Evolutionary conservation across 2,888 invertebrate species (phyloP), one percentile per base, ranked within the genome.

Genomic region (Caradrina kadenii): DNA sequence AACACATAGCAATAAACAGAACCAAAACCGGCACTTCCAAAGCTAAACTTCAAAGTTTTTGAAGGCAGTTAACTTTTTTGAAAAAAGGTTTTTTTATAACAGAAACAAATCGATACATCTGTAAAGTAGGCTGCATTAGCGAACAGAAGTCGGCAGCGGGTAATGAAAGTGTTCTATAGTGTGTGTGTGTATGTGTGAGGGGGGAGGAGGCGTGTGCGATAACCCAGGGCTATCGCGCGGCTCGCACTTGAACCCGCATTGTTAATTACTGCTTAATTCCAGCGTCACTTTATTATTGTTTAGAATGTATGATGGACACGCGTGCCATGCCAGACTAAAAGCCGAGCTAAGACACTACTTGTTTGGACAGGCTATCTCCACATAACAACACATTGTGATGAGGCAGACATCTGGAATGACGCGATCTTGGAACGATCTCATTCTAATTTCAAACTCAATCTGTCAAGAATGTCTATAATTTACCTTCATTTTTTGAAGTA

Each of bases 221-320:
- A 86, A 80, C 83, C 83, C 67, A 21, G 39, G 76, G 83, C 80
- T 86, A 85, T 85, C 85, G 52, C 35, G 45, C n/a, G 1, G 48
- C 66, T 60, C 73, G 77, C 81, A 74, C 77, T 86, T 84, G 83
- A 81, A 79, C 82, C 39, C 75, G 55, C 53, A 64, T 76, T 82
- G 65, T 79, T 80, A 66, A 66, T 64, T 55, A 48, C 69, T 68
- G 52, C 80, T 66, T 83, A 79, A 79, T 89, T 90, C 90, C 17
- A 63, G 15, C 42, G 48, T 48, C 73, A 52, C 52, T 52, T 39
- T 73, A 59, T 17, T 63, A 21, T 63, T 59, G 50, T 52, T 59
- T 21, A 42, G 48, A 60, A 31, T 39, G 39, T 21, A 49, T 71
- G 26, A 42, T 55, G 31, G 13, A 6, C 49, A 63, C 2, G 21